Evolutionary conservation across 2,797 vertebrate species (phyloP).

Genomic region (Pipistrellus nathusii): DNA sequence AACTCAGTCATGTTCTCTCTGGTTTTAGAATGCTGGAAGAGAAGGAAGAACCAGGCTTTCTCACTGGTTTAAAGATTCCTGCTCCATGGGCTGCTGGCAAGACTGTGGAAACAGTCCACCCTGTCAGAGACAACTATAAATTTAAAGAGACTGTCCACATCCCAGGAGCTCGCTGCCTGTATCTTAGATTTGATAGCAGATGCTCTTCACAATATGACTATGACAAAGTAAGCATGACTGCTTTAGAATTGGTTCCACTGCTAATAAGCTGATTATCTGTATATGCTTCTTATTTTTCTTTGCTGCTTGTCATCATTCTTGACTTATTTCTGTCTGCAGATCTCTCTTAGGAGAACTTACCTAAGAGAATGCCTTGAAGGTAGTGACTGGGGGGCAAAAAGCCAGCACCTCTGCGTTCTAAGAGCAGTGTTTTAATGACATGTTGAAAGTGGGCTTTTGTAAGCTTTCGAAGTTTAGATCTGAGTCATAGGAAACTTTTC

Average conservation of each 20-base stretch:
- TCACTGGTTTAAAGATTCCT: slow-evolving; percentile 98
- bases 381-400: neutral
- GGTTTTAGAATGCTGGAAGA: slow-evolving; percentile 95
- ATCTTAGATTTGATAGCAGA: slow-evolving; percentile 97
- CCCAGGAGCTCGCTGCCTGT: slow-evolving; percentile 97
- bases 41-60: slow-evolving; percentile 97
- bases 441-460: neutral
- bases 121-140: slow-evolving; percentile 98
- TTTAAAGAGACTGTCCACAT: slow-evolving; percentile 99
- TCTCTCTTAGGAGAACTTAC: slow-evolving; percentile 55
- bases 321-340: slow-evolving; percentile 60
- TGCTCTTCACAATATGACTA: slow-evolving; percentile 99
- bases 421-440: neutral
- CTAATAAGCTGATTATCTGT: neutral
- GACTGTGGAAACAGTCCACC: slow-evolving; percentile 98
- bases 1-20: slow-evolving; percentile 27
- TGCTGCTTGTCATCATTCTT: slow-evolving; percentile 61
- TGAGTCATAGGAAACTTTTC: neutral
- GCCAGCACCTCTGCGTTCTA: neutral
- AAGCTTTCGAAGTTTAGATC: neutral
- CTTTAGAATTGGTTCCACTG: neutral
- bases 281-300: slow-evolving; percentile 75
- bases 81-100: slow-evolving; percentile 99
- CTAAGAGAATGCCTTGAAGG: slow-evolving; percentile 28
- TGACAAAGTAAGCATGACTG: slow-evolving; percentile 93